phyloP scores from a whole-genome alignment of 2,888 invertebrate species.

The Lasioglossum calceatum region DNA sequence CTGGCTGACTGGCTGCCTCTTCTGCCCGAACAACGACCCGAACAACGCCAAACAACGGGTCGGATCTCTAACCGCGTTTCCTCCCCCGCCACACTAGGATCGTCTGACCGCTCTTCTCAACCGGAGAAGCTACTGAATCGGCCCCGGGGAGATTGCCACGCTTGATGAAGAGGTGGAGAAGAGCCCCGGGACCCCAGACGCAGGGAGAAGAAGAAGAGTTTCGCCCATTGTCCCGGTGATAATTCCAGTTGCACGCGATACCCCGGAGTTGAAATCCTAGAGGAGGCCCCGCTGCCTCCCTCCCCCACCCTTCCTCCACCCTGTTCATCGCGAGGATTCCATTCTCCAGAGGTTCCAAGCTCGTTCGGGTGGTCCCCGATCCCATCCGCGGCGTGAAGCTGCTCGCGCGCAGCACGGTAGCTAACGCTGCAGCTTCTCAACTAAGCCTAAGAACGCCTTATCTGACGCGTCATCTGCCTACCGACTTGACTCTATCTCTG shows the following conservation, averaged over 20 bases:
- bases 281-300: constrained; percentile 56
- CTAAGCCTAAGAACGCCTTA: constrained; percentile 83
- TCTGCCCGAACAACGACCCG: constrained; percentile 61
- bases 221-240: constrained; percentile 81
- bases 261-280: constrained; percentile 81
- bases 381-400: constrained; percentile 68
- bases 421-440: constrained; percentile 72
- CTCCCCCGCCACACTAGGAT: constrained; percentile 26
- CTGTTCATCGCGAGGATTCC: constrained; percentile 48
- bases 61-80: constrained; percentile 34
- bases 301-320: background rate
- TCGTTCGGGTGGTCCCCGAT: constrained; percentile 80
- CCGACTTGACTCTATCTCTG: constrained; percentile 73
- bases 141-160: constrained; percentile 63
- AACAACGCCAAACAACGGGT: constrained; percentile 65
- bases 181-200: constrained; percentile 25
- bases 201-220: constrained; percentile 45
- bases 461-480: constrained; percentile 76
- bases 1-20: constrained; percentile 42
- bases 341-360: constrained; percentile 49
- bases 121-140: constrained; percentile 47
- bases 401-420: constrained; percentile 81
- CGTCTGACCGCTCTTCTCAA: constrained; percentile 16
- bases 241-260: constrained; percentile 81
- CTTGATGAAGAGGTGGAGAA: constrained; percentile 62